A percentile compares a stretch with the other conserved stretches of the same genome.
Evolutionary conservation across 2,797 vertebrate species (phyloP).

Genomic region (Rhadinocentrus ornatus): DNA sequence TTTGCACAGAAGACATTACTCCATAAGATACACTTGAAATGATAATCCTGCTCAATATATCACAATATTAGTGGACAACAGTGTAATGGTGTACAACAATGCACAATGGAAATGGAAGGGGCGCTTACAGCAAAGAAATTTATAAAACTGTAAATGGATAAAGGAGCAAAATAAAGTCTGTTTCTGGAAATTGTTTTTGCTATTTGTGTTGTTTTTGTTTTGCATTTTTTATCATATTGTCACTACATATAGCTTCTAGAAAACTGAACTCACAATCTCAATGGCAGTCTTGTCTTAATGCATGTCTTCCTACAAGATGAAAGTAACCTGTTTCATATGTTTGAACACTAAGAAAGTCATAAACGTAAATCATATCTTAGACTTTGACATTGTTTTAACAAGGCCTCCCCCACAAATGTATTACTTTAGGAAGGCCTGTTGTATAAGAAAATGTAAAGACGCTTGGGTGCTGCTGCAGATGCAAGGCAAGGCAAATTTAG

Average conservation of each 20-base stretch:
- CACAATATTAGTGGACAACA: slow-evolving; percentile 2
- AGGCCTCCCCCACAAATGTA: background rate
- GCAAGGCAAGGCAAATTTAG: too few species aligned
- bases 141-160: background rate
- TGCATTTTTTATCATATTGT: background rate
- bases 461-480: background rate
- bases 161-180: slow-evolving; percentile 42
- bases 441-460: background rate
- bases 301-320: background rate
- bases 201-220: slow-evolving; percentile 18
- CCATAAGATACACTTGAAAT: slow-evolving; percentile 35
- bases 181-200: background rate
- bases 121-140: slow-evolving; percentile 9
- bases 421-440: background rate
- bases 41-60: slow-evolving; percentile 12
- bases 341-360: background rate
- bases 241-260: background rate
- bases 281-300: background rate
- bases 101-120: slow-evolving; percentile 12
- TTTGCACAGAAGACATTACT: slow-evolving; percentile 17
- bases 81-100: background rate
- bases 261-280: background rate
- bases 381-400: background rate
- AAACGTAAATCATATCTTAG: background rate
- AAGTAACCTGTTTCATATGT: background rate